These are phyloP conservation scores for Listronotus oregonensis DNA, from an alignment of 1,140 invertebrate species.

Conservation along the genomic window DNA sequence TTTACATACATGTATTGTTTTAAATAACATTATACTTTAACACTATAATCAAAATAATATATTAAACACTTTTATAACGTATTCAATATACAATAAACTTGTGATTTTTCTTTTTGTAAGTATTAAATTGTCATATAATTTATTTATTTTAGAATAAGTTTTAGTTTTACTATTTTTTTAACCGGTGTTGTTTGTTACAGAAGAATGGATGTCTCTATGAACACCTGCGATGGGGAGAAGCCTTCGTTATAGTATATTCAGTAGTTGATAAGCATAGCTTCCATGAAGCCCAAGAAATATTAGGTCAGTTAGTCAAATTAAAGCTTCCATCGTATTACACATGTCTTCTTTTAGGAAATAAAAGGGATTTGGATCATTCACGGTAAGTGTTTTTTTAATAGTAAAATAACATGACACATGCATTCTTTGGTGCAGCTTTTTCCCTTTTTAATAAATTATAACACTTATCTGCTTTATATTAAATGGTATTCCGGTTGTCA, in stretches of 20 bases:
- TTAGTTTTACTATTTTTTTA: too few relatives aligned
- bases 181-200: slow-evolving; percentile 61
- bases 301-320: slow-evolving; percentile 72
- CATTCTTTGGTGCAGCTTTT: neutral
- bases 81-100: too few relatives aligned
- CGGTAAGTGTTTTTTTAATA: slow-evolving; percentile 57
- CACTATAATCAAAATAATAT: too few relatives aligned
- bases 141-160: too few relatives aligned
- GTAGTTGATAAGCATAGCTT: slow-evolving; percentile 78
- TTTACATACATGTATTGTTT: too few relatives aligned
- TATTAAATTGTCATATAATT: too few relatives aligned
- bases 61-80: too few relatives aligned
- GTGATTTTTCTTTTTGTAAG: too few relatives aligned
- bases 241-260: slow-evolving; percentile 84
- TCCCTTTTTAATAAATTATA: too few relatives aligned
- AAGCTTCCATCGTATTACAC: slow-evolving; percentile 73
- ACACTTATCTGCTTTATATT: too few relatives aligned
- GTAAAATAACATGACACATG: neutral
- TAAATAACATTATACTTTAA: too few relatives aligned
- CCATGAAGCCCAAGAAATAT: slow-evolving; percentile 71
- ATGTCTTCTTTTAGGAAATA: slow-evolving; percentile 79
- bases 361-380: slow-evolving; percentile 80
- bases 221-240: slow-evolving; percentile 81
- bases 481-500: too few relatives aligned
- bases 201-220: slow-evolving; percentile 74